phyloP scores from a whole-genome alignment of 2,888 invertebrate species.

The Cosmia pyralina region DNA sequence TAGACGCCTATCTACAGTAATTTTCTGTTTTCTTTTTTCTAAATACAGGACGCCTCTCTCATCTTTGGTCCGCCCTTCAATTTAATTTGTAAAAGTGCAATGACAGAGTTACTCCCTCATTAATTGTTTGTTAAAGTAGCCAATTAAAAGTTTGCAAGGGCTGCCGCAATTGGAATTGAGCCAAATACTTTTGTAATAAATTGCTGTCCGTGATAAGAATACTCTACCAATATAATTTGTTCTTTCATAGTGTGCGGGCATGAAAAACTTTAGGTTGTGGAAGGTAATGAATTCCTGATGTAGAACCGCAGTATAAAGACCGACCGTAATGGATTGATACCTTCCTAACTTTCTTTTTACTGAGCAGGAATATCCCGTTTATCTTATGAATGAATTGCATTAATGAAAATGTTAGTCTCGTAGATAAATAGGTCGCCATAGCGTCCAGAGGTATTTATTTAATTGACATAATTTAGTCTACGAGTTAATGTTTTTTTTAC shows the following conservation, averaged over 20 bases:
- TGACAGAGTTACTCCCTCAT: slow-evolving; percentile 65
- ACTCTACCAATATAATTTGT: slow-evolving; percentile 68
- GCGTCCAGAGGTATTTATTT: slow-evolving; percentile 2
- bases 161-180: slow-evolving; percentile 74
- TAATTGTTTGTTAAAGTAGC: slow-evolving; percentile 71
- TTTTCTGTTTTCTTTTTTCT: slow-evolving; percentile 10
- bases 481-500: not conserved
- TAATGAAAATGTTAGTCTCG: slow-evolving; percentile 34
- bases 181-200: slow-evolving; percentile 73
- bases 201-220: slow-evolving; percentile 72
- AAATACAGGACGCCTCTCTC: not conserved
- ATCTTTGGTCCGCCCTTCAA: slow-evolving; percentile 4
- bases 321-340: slow-evolving; percentile 61
- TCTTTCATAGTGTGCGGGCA: slow-evolving; percentile 61
- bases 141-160: slow-evolving; percentile 81
- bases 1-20: not conserved
- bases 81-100: slow-evolving; percentile 58
- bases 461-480: not conserved
- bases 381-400: slow-evolving; percentile 49
- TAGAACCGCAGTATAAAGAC: slow-evolving; percentile 56
- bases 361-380: slow-evolving; percentile 34
- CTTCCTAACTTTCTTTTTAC: slow-evolving; percentile 51
- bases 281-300: slow-evolving; percentile 65
- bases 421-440: slow-evolving; percentile 15
- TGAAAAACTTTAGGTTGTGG: slow-evolving; percentile 61